Evolutionary conservation across 2,888 invertebrate species (phyloP).

Genomic region (Acleris laterana): DNA sequence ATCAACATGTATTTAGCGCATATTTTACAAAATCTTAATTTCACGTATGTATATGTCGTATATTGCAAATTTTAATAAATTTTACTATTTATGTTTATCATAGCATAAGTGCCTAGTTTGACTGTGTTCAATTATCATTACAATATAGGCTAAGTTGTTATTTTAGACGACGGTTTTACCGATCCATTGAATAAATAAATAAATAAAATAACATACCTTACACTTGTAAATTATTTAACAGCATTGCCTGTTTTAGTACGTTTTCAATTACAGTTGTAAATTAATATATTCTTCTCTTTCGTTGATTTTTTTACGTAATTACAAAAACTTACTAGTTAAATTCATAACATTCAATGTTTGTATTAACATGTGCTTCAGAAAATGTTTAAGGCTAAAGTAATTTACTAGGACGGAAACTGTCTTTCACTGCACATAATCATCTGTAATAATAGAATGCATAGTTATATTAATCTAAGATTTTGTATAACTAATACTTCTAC

Average conservation of each 20-base stretch:
- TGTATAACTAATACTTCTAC: conserved; percentile 64
- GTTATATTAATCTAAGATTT: conserved; percentile 38
- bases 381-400: conserved; percentile 9
- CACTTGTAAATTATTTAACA: neutral
- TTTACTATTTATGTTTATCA: conserved; percentile 9
- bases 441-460: conserved; percentile 28
- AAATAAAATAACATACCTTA: neutral
- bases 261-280: no score
- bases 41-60: neutral
- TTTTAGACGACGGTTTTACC: neutral
- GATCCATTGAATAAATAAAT: neutral
- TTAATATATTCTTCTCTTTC: no score
- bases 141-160: conserved; percentile 12
- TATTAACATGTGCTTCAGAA: neutral
- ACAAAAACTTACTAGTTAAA: neutral
- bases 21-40: neutral
- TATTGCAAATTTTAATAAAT: neutral
- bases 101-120: conserved; percentile 16
- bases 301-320: no score
- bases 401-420: neutral
- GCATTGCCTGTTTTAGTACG: neutral
- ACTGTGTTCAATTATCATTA: conserved; percentile 24
- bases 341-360: neutral
- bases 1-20: no score
- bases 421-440: conserved; percentile 30